Evolutionary conservation across 1,140 invertebrate species (phyloP), one percentile per base, ranked within the genome.

Genomic region (Lepidurus arcticus): DNA sequence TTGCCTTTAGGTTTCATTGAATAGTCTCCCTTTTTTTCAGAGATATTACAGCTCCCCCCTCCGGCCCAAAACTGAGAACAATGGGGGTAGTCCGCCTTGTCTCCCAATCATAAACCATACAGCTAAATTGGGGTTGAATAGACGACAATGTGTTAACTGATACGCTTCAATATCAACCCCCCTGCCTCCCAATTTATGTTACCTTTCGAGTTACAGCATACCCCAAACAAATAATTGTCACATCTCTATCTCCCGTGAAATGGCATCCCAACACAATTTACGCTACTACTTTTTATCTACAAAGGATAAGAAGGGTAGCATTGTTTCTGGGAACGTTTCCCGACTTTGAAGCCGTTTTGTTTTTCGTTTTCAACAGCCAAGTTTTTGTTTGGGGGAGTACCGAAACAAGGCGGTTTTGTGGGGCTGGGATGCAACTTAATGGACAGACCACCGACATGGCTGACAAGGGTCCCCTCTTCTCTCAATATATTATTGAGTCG

Each of bases 371-470:
- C 7, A 65, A 13, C 11, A 11, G 47, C 9, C 47, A 21, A 21
- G 47, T 9, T 21, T 65, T 9, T 65, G 16, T 21, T 65, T 21
- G 53, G 8, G 53, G 21, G 45, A 47, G 53, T n/a, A 21, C 21
- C 53, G 53, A n/a, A 34, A 34, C 34, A 34, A 34, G 34, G 53
- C 21, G 16, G 9, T 13, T 16, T 65, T 0, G 53, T 10, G 13
- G 53, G 21, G 53, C 16, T n/a, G 53, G 53, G 53, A 65, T 65
- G 53, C 53, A 65, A 65, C 53, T 65, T 65, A 65, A 65, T 65
- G 53, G 53, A 65, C 53, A 65, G 53, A 65, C 53, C 53, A 65
- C 53, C 53, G 53, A 65, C 53, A 65, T 65, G 53, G 53, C 53
- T 65, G 53, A 65, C 53, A 65, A 16, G 53, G 53, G 53, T n/a